Evolutionary conservation across 2,797 vertebrate genomes (phyloP), one percentile per base, ranked within the genome.

Genomic region (Eospalax fontanierii): DNA sequence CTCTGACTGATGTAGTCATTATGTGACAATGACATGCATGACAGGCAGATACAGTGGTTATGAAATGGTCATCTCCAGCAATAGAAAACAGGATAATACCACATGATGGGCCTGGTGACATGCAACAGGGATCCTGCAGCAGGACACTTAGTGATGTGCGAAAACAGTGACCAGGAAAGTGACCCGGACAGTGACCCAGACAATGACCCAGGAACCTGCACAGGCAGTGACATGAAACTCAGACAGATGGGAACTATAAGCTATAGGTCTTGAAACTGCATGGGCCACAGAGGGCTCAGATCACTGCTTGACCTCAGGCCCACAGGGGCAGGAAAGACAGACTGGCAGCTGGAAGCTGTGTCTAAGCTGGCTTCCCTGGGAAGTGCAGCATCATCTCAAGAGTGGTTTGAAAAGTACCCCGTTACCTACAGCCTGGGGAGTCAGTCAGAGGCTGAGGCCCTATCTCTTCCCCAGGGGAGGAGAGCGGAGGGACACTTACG

Each of bases 231-330:
- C 10, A 46, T 50, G 68, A 59, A 81, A 38, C 24, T 4, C 4
- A 66, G n/a, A 7, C 30, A 35, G 33, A 30, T 6, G 57, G n/a
- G 33, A 21, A 30, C 3, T 30, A 26, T 1, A 57, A 57, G 84
- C 24, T 12, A 11, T 0, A 30, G 76, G 1, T 6, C 50, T 9
- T 8, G 28, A 16, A 4, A 24, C 54, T 2, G 24, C 1, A n/a
- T 0, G 15, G 33, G 0, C 10, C 40, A 30, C 76, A 5, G 18
- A 2, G 3, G 38, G 18, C 86, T n/a, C 40, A 33, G 65, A 6
- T n/a, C 2, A 6, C 57, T 3, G n/a, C 22, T 19, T 68, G 57
- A 68, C 8, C 50, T 73, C 7, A 16, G 61, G 80, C 57, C n/a
- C 68, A 4, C 0, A 33, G 11, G 79, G 50, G 90, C 18, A 28